Evolutionary conservation across 92 coral and sea anemone species (phyloP).

Genomic region (Plumapathes pennacea): DNA sequence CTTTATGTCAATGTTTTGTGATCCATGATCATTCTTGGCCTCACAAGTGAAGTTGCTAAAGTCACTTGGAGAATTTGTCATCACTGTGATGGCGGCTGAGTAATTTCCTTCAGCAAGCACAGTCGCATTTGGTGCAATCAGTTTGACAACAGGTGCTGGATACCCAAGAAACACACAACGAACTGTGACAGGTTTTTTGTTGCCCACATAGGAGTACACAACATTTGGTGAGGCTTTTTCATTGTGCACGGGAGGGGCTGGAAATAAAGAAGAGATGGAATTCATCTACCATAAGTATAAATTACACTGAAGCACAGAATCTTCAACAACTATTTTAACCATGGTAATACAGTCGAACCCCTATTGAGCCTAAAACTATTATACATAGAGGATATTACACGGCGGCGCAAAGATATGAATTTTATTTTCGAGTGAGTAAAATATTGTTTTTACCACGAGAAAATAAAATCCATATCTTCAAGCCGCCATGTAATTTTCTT

Average conservation of each 20-base stretch:
- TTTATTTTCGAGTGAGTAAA: no score
- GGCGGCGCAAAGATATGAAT: no score
- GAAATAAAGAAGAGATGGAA: neutral
- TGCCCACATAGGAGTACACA: slow-evolving; percentile 59
- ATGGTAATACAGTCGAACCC: no score
- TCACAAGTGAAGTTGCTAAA: slow-evolving; percentile 59
- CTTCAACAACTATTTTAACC: no score
- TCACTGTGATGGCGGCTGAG: slow-evolving; percentile 6
- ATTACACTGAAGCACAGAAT: no score
- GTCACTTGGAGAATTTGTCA: neutral
- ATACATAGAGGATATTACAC: no score
- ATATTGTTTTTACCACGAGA: no score
- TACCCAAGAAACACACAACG: slow-evolving; percentile 66
- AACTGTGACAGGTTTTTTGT: slow-evolving; percentile 26
- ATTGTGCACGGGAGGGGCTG: slow-evolving; percentile 61
- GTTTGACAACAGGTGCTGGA: slow-evolving; percentile 59
- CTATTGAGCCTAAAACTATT: no score
- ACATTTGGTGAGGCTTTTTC: slow-evolving; percentile 15
- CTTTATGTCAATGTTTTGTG: slow-evolving; percentile 9
- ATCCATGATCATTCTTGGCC: slow-evolving; percentile 52
- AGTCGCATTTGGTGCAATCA: slow-evolving; percentile 37
- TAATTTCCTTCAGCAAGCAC: slow-evolving; percentile 35
- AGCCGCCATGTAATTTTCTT: no score
- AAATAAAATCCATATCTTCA: no score
- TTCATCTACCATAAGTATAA: neutral